Evolutionary conservation across 2,888 invertebrate species (phyloP).

Genomic region (Eudasyphora cyanicolor): DNA sequence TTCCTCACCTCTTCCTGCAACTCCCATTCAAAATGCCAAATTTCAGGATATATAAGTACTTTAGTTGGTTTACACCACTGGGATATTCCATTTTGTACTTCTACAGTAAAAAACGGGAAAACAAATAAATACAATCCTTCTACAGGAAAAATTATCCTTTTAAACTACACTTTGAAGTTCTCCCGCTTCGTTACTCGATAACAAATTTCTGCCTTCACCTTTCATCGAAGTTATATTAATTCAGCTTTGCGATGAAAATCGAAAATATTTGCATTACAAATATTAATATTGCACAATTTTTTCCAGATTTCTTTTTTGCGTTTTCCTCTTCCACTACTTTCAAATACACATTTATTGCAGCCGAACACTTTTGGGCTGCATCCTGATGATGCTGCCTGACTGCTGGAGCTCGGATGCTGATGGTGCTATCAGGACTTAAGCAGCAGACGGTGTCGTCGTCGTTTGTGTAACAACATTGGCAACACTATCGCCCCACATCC

Average conservation of each 20-base stretch:
- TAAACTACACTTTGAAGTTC: no score
- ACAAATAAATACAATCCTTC: no score
- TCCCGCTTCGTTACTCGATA: no score
- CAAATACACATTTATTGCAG: constrained; percentile 9
- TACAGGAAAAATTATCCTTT: no score
- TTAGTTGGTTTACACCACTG: no score
- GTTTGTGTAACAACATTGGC: constrained; percentile 24
- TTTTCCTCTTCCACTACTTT: neutral
- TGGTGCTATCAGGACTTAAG: constrained; percentile 4
- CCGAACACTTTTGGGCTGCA: constrained; percentile 17
- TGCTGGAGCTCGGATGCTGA: no score
- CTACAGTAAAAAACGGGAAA: no score
- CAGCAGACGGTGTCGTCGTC: constrained; percentile 15
- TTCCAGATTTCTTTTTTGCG: neutral
- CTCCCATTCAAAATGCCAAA: no score
- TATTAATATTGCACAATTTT: constrained; percentile 4
- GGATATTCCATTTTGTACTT: no score
- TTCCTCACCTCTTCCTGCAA: no score
- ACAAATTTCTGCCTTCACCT: neutral
- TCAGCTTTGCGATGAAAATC: neutral
- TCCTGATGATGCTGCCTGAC: neutral
- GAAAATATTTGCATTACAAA: constrained; percentile 14
- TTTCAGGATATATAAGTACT: no score
- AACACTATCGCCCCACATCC: constrained; percentile 16
- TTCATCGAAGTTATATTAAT: constrained; percentile 3